These are phyloP conservation scores for Ambastaia sidthimunki DNA, from an alignment of 2,797 vertebrate genomes.

Conservation along the genomic window DNA sequence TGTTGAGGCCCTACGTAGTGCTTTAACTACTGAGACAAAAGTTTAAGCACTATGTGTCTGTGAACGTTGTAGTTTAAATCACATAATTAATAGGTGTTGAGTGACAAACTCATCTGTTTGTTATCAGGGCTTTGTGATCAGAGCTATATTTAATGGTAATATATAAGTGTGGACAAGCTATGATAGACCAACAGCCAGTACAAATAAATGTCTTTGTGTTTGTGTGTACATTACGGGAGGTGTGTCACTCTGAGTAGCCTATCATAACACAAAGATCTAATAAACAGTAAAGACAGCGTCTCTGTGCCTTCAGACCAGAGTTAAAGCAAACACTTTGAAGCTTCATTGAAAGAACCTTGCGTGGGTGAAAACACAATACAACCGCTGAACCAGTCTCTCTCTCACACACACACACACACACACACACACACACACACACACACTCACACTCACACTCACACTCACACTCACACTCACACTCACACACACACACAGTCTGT, in stretches of 20 bases:
- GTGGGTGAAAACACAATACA: constrained; percentile 52
- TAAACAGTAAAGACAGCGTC: constrained; percentile 49
- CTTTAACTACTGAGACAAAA: too few relatives aligned
- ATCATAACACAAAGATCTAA: constrained; percentile 65
- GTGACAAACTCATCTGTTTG: constrained; percentile 45
- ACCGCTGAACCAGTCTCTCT: constrained; percentile 51
- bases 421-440: too few relatives aligned
- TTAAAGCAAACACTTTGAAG: constrained; percentile 67
- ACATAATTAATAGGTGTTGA: constrained; percentile 64
- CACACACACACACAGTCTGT: too few relatives aligned
- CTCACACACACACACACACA: constrained; percentile 19
- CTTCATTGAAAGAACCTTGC: constrained; percentile 47
- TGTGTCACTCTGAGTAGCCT: constrained; percentile 48
- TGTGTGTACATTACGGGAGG: constrained; percentile 44
- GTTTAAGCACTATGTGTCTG: neutral
- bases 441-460: too few relatives aligned
- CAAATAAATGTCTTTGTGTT: constrained; percentile 29
- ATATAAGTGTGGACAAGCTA: constrained; percentile 39
- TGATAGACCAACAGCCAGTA: constrained; percentile 10
- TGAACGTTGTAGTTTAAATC: too few relatives aligned
- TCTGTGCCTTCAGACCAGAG: constrained; percentile 48
- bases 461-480: too few relatives aligned
- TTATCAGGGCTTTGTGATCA: neutral
- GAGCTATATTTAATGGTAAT: constrained; percentile 33
- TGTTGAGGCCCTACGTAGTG: neutral